A percentile compares a stretch with the other conserved stretches of the same genome.
phyloP scores from a whole-genome alignment of 2,888 invertebrate genomes.

The Plagodis dolabraria region DNA sequence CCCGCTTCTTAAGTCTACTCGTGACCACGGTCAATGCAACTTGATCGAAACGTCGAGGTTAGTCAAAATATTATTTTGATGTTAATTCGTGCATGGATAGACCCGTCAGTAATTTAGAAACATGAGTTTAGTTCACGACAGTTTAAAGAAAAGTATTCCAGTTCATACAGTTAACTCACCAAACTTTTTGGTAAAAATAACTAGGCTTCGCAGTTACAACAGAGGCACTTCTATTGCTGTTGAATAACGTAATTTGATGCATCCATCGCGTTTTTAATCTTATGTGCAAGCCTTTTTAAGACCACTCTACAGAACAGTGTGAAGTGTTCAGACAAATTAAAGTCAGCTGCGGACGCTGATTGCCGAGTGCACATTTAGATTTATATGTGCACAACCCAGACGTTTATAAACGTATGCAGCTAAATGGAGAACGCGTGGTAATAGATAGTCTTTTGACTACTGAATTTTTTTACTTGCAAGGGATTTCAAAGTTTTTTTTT shows the following conservation, averaged over 20 bases:
- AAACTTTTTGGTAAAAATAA: too few species aligned
- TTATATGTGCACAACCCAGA: constrained; percentile 42
- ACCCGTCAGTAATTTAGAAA: too few species aligned
- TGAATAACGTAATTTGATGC: constrained; percentile 33
- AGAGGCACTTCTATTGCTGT: too few species aligned
- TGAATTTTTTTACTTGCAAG: constrained; percentile 7
- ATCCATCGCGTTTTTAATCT: constrained; percentile 43
- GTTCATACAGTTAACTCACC: too few species aligned
- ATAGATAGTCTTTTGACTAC: constrained; percentile 17
- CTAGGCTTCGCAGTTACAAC: too few species aligned
- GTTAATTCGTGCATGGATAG: too few species aligned
- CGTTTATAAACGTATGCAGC: constrained; percentile 8
- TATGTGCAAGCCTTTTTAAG: constrained; percentile 43
- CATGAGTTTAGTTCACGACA: too few species aligned
- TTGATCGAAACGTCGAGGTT: too few species aligned
- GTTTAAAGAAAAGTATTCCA: too few species aligned
- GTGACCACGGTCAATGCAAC: too few species aligned
- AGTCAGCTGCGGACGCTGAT: constrained; percentile 73
- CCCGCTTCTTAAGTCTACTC: too few species aligned
- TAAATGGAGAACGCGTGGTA: constrained; percentile 2
- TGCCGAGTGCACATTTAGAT: constrained; percentile 72
- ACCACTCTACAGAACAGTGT: constrained; percentile 52
- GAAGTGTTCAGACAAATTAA: constrained; percentile 74
- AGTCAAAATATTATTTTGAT: too few species aligned
- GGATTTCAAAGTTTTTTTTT: neutral